Conservation (phyloP, 2,888 invertebrate species). For the Micoletzkya japonica region DNA sequence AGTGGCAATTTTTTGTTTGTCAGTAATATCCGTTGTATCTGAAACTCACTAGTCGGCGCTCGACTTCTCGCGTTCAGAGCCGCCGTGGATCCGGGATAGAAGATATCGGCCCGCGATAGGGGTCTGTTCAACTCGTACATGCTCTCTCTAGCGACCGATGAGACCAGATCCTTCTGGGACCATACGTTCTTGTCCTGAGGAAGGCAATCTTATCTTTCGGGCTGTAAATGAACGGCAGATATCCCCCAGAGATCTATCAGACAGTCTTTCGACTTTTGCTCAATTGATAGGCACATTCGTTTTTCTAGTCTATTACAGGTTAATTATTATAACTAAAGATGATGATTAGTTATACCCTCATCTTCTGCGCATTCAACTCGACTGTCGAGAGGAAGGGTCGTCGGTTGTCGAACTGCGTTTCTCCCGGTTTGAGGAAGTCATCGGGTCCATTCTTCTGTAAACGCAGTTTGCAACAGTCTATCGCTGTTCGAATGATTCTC, state of each 20-base stretch:
- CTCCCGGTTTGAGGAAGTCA: no score
- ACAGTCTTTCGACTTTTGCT: no score
- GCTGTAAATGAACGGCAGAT: not conserved
- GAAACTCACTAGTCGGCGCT: constrained; percentile 34
- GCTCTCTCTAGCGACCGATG: constrained; percentile 51
- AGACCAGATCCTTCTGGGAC: constrained; percentile 49
- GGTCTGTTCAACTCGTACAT: constrained; percentile 69
- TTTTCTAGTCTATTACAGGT: no score
- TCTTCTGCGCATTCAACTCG: constrained; percentile 47
- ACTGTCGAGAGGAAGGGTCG: constrained; percentile 57
- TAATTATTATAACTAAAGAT: no score
- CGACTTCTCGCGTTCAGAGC: constrained; percentile 64
- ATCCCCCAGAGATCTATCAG: no score
- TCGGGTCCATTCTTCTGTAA: no score
- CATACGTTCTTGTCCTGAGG: constrained; percentile 26
- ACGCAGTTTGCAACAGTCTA: no score
- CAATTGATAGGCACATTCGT: no score
- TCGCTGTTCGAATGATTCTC: no score
- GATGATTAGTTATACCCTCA: not conserved
- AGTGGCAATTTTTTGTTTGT: no score
- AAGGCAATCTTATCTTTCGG: not conserved
- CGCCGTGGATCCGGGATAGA: constrained; percentile 80
- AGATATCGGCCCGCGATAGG: constrained; percentile 83
- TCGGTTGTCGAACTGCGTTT: constrained; percentile 2
- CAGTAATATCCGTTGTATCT: no score